phyloP scores from a whole-genome alignment of 2,888 invertebrate species.

The Amphiduros pacificus region DNA sequence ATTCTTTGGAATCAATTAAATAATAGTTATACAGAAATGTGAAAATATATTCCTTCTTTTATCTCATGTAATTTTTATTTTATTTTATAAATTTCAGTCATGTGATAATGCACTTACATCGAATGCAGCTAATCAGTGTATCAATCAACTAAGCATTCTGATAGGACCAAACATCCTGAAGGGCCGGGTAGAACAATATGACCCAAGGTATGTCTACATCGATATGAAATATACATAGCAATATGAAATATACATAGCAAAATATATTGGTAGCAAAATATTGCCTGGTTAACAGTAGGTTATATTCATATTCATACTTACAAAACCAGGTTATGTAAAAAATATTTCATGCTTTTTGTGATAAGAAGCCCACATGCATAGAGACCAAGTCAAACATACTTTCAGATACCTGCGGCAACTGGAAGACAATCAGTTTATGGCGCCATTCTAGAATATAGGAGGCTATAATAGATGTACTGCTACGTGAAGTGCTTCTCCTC shows the following conservation, averaged over 20 bases:
- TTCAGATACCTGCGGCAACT: constrained; percentile 48
- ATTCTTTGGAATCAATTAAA: background rate
- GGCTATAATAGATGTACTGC: too few relatives aligned
- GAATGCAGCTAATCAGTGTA: constrained; percentile 62
- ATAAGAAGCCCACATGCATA: background rate
- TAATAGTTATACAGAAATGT: background rate
- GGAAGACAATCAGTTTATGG: constrained; percentile 50
- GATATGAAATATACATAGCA: background rate
- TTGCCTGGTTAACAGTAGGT: background rate
- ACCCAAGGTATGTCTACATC: constrained; percentile 57
- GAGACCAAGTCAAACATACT: constrained; percentile 4
- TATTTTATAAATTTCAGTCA: constrained; percentile 47
- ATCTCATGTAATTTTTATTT: too few relatives aligned
- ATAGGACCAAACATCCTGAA: constrained; percentile 63
- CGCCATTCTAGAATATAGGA: constrained; percentile 44
- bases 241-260: background rate
- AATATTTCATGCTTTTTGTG: background rate
- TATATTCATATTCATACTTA: background rate
- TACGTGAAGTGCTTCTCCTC: too few relatives aligned
- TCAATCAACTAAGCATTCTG: constrained; percentile 59
- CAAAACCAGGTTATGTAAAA: background rate
- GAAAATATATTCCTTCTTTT: background rate
- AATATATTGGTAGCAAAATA: background rate
- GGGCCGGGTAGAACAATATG: constrained; percentile 62
- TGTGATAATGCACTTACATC: constrained; percentile 64